Evolutionary conservation across 2,797 vertebrate species (phyloP), one percentile per base, ranked within the genome.

Genomic region (Pangasius larnaudii): DNA sequence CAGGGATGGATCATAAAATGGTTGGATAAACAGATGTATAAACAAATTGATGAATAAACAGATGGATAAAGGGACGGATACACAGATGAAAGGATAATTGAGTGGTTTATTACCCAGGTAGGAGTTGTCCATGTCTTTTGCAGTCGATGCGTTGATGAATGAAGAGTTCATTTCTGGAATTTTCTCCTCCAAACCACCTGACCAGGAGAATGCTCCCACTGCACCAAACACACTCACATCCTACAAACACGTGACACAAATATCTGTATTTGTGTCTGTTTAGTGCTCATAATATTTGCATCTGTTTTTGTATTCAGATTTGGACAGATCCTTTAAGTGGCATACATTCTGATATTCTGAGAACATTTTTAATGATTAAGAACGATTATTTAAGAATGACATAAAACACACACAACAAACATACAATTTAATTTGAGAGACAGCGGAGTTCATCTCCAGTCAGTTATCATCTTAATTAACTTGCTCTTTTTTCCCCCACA

Each of bases 201-300:
- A 91, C 92, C 92, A 93, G 30, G 90, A 86, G 58, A 88, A 92
- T 9, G 91, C 72, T 53, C 92, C 92, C 24, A 92, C 91, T 1
- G 86, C 89, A 51, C 92, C 92, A 88, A 92, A 91, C 58, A 91
- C 53, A 80, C 86, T 88, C 27, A 58, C 77, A 27, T 80, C 87
- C 91, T 92, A 87, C 46, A 88, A 18, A 46, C 42, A 7, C 0
- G 7, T 46, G 42, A 8, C 42, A 0, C 42, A 46, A 46, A 46
- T 13, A 51, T 56, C 18, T 56, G 56, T 56, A 56, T 61, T 59
- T 24, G 22, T 59, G 24, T 59, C 58, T 6, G 6, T 24, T 61
- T 61, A 39, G 39, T 39, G 39, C 39, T 39, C 39, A 4, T 4
- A 39, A 39, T 39, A 39, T 61, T 58, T 22, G 56, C 24, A 59